Conservation (phyloP, 2,113 vertebrate genomes). For the Poeciliopsis occidentalis region DNA sequence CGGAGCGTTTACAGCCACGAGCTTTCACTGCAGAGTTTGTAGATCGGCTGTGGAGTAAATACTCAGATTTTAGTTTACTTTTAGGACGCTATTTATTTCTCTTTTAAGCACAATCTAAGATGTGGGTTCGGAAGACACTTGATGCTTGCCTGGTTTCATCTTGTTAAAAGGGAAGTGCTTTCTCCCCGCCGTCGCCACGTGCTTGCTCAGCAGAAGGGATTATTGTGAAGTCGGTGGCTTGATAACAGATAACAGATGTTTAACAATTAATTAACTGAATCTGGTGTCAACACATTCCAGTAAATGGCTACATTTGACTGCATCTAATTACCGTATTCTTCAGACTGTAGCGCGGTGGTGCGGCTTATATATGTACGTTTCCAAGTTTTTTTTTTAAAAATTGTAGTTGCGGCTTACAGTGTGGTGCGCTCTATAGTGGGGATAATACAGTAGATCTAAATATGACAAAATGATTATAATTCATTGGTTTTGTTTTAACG, state of each 20-base stretch:
- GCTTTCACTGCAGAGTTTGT: background rate
- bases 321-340: background rate
- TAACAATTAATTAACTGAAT: background rate
- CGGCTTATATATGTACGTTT: too few relatives aligned
- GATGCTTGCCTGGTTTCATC: background rate
- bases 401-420: too few relatives aligned
- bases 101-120: background rate
- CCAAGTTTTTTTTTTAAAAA: too few relatives aligned
- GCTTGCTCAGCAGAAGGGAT: background rate
- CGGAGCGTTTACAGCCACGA: background rate
- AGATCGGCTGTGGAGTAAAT: background rate
- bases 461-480: too few relatives aligned
- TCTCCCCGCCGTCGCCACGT: background rate
- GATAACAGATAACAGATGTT: background rate
- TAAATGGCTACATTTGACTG: background rate
- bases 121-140: background rate
- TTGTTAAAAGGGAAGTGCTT: too few relatives aligned
- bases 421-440: too few relatives aligned
- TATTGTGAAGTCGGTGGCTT: background rate
- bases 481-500: too few relatives aligned
- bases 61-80: too few relatives aligned
- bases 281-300: background rate
- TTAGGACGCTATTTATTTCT: background rate
- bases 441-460: too few relatives aligned
- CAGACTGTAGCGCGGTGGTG: too few relatives aligned